These are phyloP conservation scores for Perizoma flavofasciatum DNA, from an alignment of 2,888 invertebrate genomes.

Conservation along the genomic window DNA sequence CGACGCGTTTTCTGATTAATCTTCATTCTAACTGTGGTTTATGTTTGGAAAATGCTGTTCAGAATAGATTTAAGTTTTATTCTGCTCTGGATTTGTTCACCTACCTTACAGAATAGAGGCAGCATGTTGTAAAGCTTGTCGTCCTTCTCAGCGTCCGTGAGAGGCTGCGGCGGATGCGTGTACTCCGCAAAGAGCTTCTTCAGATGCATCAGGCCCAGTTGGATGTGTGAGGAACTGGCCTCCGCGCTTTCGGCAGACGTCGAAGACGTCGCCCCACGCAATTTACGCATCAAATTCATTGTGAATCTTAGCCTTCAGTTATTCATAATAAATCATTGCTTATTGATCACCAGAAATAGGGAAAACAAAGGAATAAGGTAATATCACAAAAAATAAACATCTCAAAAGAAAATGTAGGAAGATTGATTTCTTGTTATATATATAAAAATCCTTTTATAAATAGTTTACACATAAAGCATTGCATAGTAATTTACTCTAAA, in stretches of 20 bases:
- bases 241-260: slow-evolving; percentile 82
- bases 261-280: slow-evolving; percentile 85
- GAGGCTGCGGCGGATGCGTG: slow-evolving; percentile 92
- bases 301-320: slow-evolving; percentile 35
- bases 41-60: too few relatives aligned
- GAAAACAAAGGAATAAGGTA: slow-evolving; percentile 11
- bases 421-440: slow-evolving; percentile 12
- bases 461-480: slow-evolving; percentile 6
- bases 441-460: not conserved
- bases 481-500: slow-evolving; percentile 16
- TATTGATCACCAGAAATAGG: slow-evolving; percentile 7
- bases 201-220: slow-evolving; percentile 97
- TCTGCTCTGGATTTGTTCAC: not conserved
- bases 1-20: too few relatives aligned
- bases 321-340: slow-evolving; percentile 15
- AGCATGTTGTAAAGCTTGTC: slow-evolving; percentile 98
- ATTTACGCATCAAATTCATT: slow-evolving; percentile 97
- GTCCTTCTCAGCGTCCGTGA: slow-evolving; percentile 93
- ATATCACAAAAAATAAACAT: slow-evolving; percentile 24
- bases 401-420: slow-evolving; percentile 15
- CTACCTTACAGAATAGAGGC: slow-evolving; percentile 98
- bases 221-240: slow-evolving; percentile 89
- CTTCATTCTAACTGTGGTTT: too few relatives aligned
- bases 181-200: slow-evolving; percentile 98
- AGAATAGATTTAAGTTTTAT: too few relatives aligned